These are phyloP conservation scores for Lethrus apterus DNA, from an alignment of 1,140 invertebrate species.

Conservation along the genomic window DNA sequence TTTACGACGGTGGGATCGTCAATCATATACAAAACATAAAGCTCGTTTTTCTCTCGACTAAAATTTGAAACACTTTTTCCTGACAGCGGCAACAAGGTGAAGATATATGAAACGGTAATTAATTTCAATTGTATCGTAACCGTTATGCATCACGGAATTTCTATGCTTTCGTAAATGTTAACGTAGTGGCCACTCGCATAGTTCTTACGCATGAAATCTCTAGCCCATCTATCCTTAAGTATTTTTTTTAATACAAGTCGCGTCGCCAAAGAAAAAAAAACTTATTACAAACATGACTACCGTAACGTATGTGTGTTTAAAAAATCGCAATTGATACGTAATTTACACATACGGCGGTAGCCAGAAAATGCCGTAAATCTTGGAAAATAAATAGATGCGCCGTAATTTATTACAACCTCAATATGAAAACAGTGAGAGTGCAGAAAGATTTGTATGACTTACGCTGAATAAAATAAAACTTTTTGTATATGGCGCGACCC, in stretches of 20 bases:
- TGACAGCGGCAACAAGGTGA: slow-evolving; percentile 22
- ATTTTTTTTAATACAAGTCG: slow-evolving; percentile 1
- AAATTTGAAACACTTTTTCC: no score
- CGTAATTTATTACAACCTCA: no score
- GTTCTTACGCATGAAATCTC: slow-evolving; percentile 10
- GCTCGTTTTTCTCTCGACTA: no score
- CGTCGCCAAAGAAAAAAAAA: no score
- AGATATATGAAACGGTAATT: slow-evolving; percentile 28
- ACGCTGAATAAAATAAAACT: no score
- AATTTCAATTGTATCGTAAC: slow-evolving; percentile 25
- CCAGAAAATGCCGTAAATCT: slow-evolving; percentile 4
- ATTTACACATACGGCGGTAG: slow-evolving; percentile 8
- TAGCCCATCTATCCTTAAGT: not conserved
- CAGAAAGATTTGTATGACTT: no score
- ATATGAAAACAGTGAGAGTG: no score
- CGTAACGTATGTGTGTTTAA: not conserved
- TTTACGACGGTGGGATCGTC: no score
- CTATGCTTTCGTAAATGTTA: slow-evolving; percentile 16
- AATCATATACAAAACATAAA: no score
- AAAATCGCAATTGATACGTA: not conserved
- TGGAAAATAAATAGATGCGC: slow-evolving; percentile 1
- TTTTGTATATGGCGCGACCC: no score
- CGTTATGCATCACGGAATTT: slow-evolving; percentile 13
- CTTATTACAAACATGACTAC: not conserved
- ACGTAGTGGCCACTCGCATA: slow-evolving; percentile 6